These are phyloP conservation scores for Cataglyphis livida DNA, from an alignment of 2,888 invertebrate species.

Conservation along the genomic window DNA sequence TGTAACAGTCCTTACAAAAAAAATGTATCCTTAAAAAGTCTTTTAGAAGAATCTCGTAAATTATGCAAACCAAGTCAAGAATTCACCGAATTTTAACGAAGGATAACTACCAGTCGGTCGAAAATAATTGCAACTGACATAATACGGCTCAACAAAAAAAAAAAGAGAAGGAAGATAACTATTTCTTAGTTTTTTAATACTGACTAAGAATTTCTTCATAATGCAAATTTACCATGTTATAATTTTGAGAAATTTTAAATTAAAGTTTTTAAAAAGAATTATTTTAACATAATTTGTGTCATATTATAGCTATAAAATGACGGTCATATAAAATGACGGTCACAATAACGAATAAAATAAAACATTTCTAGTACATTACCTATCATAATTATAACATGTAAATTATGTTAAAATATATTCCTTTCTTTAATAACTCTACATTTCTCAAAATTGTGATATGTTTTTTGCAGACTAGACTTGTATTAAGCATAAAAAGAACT, in stretches of 20 bases:
- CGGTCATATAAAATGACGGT: not conserved
- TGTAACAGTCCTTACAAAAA: not conserved
- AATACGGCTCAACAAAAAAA: not conserved
- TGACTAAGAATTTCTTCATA: not conserved
- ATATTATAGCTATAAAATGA: not conserved
- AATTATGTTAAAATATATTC: too few relatives aligned
- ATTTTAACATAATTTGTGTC: not conserved
- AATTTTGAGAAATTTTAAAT: not conserved
- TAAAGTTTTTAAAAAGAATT: not conserved
- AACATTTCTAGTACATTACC: too few relatives aligned
- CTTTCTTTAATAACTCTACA: too few relatives aligned
- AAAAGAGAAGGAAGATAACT: not conserved
- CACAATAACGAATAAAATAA: not conserved
- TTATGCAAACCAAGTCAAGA: not conserved
- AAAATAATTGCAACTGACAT: not conserved
- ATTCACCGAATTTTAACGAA: not conserved
- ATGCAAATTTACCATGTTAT: not conserved
- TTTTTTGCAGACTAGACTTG: too few relatives aligned
- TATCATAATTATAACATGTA: too few relatives aligned
- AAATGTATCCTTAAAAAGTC: not conserved
- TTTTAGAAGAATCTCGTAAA: not conserved
- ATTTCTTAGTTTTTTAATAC: not conserved
- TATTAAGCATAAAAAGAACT: too few relatives aligned
- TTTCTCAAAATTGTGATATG: too few relatives aligned
- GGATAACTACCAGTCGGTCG: not conserved